Evolutionary conservation across 2,797 vertebrate species (phyloP), one percentile per base, ranked within the genome.

Genomic region (Pterois miles): DNA sequence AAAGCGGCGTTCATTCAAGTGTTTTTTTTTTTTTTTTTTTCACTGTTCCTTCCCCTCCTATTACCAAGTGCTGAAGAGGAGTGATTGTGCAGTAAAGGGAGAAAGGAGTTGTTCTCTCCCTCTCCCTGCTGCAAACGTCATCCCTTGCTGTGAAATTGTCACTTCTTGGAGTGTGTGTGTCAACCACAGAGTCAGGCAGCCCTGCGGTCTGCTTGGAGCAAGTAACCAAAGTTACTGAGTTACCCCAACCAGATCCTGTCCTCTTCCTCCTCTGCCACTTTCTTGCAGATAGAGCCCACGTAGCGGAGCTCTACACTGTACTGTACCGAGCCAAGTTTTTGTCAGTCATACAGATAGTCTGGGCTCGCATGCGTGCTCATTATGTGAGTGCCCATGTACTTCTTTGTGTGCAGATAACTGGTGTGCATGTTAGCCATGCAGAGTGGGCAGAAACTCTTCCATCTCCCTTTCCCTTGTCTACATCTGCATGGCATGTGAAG

Each of bases 31-130:
- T 94, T 72, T 79, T 83, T 83, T 72, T 73, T 69, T 74, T 50
- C 63, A 34, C 46, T 60, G 25, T 66, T 86, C 74, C 69, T 87
- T 82, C 83, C 70, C 79, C 70, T 88, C 59, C 79, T 93, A 95
- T 97, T 96, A 96, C 96, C 93, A 93, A 94, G 94, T 92, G 86
- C 94, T 96, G 96, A 97, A 96, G 96, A 95, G 96, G 92, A 94
- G 78, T 93, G 94, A 96, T 96, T 96, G 95, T 96, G 94, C 93
- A 93, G 95, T 90, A 93, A 93, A 95, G 94, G 72, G 65, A 80
- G 60, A 43, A 40, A 95, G 91, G 95, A 93, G 94, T 92, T 93
- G 90, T 93, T 95, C 93, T 74, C 73, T 94, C 93, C 92, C 91
- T 92, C 68, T 84, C 50, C 92, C 93, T 91, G 90, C 94, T 94